These are phyloP conservation scores for Rhynchonema sp. DNA, from an alignment of 2,888 invertebrate species.

Conservation along the genomic window DNA sequence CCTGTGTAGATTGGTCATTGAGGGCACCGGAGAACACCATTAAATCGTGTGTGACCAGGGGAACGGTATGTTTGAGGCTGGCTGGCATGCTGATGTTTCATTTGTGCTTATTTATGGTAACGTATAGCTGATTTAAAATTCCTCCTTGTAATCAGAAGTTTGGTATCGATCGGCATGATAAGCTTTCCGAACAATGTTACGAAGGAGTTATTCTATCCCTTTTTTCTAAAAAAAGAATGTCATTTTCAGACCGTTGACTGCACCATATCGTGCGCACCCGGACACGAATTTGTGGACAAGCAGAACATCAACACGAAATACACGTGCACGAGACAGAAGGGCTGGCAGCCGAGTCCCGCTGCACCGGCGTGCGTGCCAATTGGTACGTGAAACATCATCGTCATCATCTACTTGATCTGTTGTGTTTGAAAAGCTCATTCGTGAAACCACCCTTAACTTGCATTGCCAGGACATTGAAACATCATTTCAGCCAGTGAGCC, in stretches of 20 bases:
- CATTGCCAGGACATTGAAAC: no score
- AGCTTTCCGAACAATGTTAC: no score
- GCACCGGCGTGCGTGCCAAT: constrained; percentile 87
- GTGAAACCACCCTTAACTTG: no score
- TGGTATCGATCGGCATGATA: no score
- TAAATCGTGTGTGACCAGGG: constrained; percentile 47
- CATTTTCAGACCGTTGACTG: constrained; percentile 39
- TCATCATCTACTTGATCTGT: no score
- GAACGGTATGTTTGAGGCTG: no score
- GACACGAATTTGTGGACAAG: constrained; percentile 20
- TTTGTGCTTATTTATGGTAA: constrained; percentile 78
- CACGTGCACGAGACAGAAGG: constrained; percentile 40
- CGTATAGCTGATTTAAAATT: constrained; percentile 51
- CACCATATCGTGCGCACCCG: constrained; percentile 29
- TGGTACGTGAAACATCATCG: constrained; percentile 41
- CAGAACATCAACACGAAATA: neutral
- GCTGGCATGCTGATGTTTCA: no score
- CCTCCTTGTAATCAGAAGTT: no score
- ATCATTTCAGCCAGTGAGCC: constrained; percentile 24
- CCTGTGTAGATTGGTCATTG: constrained; percentile 78
- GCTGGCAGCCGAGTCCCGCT: constrained; percentile 68
- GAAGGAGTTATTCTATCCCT: no score
- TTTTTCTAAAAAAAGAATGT: no score
- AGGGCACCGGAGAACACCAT: constrained; percentile 63
- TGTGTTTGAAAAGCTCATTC: no score